phyloP scores from a whole-genome alignment of 2,113 vertebrate species.

The Triplophysa dalaica region DNA sequence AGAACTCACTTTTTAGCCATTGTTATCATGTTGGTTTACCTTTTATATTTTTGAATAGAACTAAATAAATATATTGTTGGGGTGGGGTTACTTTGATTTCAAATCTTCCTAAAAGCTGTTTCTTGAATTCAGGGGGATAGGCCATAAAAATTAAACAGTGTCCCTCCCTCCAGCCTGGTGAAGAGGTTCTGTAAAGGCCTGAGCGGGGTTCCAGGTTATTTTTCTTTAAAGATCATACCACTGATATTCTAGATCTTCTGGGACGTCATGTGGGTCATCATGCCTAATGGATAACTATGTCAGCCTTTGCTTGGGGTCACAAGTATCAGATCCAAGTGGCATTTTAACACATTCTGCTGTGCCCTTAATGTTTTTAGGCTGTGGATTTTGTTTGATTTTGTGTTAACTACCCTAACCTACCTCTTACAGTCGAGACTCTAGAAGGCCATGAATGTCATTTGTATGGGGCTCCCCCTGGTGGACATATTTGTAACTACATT shows the following conservation, averaged over 20 bases:
- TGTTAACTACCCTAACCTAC: no score
- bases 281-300: background rate
- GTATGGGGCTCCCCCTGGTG: conserved; percentile 23
- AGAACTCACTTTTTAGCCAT: no score
- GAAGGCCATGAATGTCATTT: background rate
- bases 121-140: background rate
- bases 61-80: no score
- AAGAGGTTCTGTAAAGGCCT: background rate
- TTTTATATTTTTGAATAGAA: no score
- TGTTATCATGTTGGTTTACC: no score
- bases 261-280: background rate
- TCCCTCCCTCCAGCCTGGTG: background rate
- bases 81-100: no score
- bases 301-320: background rate
- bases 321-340: background rate
- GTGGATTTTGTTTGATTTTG: background rate
- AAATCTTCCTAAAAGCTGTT: background rate
- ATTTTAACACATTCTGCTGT: background rate
- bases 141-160: no score
- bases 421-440: no score
- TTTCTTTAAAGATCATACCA: background rate
- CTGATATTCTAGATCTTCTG: background rate
- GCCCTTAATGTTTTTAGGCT: no score
- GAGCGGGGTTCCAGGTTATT: background rate
- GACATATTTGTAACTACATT: background rate